Evolutionary conservation across 2,113 vertebrate species (phyloP), one percentile per base, ranked within the genome.

Genomic region (Andinoacara biseriatus): DNA sequence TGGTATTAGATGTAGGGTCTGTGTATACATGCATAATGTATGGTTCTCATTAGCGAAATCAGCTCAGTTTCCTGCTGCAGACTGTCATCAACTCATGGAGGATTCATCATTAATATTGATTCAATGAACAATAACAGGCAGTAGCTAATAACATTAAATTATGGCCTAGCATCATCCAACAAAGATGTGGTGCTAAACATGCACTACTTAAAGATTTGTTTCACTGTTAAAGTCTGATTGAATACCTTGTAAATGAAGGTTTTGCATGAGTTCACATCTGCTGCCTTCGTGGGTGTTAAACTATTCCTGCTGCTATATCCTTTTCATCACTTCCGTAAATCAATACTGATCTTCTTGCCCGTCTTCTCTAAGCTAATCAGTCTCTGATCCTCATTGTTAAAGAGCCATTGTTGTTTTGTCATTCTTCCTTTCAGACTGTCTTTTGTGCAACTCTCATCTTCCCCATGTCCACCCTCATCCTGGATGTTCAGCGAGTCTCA

Each of bases 331-430:
- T 69, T 49, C 43, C 65, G 52, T 24, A 49, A 69, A 20, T 46
- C 6, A 72, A 54, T 46, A 72, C 43, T 33, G 67, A 72, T 54
- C 67, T 54, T 72, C 46, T 54, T 72, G 46, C 24, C 67, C 26
- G 46, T 72, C 67, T 72, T 1, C 67, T 72, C 26, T 54, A 46
- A 72, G 46, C 67, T 46, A 72, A 49, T 72, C 67, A 54, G 40
- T 72, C 46, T 72, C 18, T 72, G 46, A 52, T 72, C 26, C 46
- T 46, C 67, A 72, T 54, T 72, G 46, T 72, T 54, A 10, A 72
- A 72, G 67, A 7, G 46, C 67, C 31, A 33, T 72, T 72, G 67
- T 54, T 72, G 26, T 72, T 72, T 72, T 72, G 67, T 72, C 67
- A 72, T 72, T 72, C 67, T 72, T 72, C 46, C 10, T 69, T 3